phyloP scores from a whole-genome alignment of 1,140 invertebrate species.

The Temnothorax longispinosus region DNA sequence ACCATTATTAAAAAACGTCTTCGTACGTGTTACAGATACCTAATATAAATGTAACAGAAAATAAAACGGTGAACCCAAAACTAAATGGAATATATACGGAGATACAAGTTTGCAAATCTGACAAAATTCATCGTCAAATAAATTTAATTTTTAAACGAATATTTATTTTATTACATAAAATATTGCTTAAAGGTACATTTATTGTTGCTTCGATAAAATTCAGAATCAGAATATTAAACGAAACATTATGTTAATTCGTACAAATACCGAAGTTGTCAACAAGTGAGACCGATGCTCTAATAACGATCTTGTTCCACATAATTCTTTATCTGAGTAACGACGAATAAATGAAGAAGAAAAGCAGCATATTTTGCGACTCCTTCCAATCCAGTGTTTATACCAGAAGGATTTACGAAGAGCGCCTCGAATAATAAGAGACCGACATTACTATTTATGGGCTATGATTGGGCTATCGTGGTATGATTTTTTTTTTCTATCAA shows the following conservation, averaged over 20 bases:
- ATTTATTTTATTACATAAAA: background rate
- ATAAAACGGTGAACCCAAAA: background rate
- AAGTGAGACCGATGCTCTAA: background rate
- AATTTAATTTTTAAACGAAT: background rate
- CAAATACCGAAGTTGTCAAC: background rate
- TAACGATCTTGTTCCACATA: background rate
- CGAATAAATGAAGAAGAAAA: background rate
- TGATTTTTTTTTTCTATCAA: background rate
- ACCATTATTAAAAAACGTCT: background rate
- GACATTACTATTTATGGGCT: slow-evolving; percentile 6
- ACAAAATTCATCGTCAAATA: background rate
- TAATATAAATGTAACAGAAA: background rate
- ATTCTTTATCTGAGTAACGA: background rate
- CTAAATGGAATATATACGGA: background rate
- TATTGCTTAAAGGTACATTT: background rate
- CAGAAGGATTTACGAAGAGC: background rate
- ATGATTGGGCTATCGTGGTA: no score
- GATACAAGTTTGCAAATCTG: background rate
- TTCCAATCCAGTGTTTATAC: background rate
- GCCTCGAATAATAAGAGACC: background rate
- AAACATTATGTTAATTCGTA: background rate
- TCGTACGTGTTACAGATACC: background rate
- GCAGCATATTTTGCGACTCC: background rate
- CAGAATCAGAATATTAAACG: background rate
- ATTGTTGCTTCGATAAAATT: background rate